Base-by-base conservation (phyloP, 2,797 vertebrate genomes). In the Chiroxiphia lanceolata region DNA sequence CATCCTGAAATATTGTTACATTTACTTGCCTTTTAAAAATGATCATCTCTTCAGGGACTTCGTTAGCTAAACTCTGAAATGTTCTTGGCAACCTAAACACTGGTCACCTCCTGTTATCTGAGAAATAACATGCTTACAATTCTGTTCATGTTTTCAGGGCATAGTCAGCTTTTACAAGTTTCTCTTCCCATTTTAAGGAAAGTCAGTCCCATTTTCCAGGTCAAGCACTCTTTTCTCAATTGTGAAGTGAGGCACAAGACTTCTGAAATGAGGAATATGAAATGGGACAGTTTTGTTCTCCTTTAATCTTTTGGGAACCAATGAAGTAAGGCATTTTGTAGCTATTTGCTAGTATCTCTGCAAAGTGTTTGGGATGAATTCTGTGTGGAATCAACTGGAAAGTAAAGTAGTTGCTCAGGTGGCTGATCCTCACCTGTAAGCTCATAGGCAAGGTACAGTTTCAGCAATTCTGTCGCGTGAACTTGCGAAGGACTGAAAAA, bases 1-100 rank as follows among this genome's bases (percentile, higher is more conserved):
- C 4, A 2, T 67, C 70, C 51, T 74, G 71, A 81, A 80, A 64
- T 94, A 57, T 0, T 81, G 59, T 87, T 94, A 20, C 23, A 19
- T 89, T 94, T 82, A 56, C 40, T 70, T 87, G 45, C 68, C 68
- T 95, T 93, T 87, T 89, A 87, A 83, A 93, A 89, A 70, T 7
- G 1, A 79, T 33, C 67, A 76, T 91, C 47, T 89, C 95, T 96
- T 91, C 72, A 80, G 93, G 87, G 95, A 93, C 59, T 89, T 86
- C 3, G 31, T 86, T 72, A 53, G 44, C 65, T 89, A 70, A 90
- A 68, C 59, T 76, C 83, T 45, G 63, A 90, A 77, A 56, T 38
- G n/a, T 68, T 93, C 57, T 64, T 87, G 47, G 87, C 71, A 90
- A 20, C 34, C 26, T 87, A 19, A 68, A 63, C 61, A 31, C 31